phyloP scores from a whole-genome alignment of 2,113 vertebrate genomes.

The Tretioscincus oriximinensis region DNA sequence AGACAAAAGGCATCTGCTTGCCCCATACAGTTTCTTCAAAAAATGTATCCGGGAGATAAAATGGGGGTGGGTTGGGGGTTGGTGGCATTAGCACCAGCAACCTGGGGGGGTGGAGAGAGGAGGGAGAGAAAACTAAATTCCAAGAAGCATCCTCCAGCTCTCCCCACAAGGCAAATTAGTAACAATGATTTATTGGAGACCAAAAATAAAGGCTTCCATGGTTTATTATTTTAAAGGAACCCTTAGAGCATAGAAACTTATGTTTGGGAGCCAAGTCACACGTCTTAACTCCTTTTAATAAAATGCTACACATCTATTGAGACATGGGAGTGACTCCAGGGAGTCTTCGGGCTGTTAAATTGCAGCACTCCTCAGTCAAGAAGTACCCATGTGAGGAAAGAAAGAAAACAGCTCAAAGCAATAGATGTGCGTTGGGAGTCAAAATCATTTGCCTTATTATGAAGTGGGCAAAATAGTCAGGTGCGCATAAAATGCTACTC shows the following conservation, averaged over 20 bases:
- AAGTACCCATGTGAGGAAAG: neutral
- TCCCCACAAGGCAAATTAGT: neutral
- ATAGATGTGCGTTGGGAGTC: neutral
- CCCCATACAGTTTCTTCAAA: neutral
- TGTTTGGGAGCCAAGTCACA: neutral
- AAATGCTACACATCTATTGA: neutral
- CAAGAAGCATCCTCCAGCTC: neutral
- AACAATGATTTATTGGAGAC: neutral
- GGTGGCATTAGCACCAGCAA: neutral
- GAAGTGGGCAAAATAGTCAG: neutral
- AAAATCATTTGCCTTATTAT: neutral
- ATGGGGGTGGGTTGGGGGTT: neutral
- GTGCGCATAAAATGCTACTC: neutral
- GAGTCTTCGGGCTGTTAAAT: slow-evolving; percentile 8
- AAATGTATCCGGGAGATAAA: neutral
- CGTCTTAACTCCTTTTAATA: neutral
- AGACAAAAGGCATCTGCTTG: neutral
- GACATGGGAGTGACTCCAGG: neutral
- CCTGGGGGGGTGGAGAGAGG: too few species aligned
- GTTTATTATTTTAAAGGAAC: neutral
- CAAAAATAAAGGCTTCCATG: neutral
- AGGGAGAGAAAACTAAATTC: neutral
- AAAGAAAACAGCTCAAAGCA: neutral
- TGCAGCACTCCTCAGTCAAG: neutral
- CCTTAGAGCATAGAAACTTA: neutral